A percentile compares a stretch with the other conserved stretches of the same genome.
Evolutionary conservation across 2,888 invertebrate genomes (phyloP).

Genomic region (Steinernema hermaphroditum): DNA sequence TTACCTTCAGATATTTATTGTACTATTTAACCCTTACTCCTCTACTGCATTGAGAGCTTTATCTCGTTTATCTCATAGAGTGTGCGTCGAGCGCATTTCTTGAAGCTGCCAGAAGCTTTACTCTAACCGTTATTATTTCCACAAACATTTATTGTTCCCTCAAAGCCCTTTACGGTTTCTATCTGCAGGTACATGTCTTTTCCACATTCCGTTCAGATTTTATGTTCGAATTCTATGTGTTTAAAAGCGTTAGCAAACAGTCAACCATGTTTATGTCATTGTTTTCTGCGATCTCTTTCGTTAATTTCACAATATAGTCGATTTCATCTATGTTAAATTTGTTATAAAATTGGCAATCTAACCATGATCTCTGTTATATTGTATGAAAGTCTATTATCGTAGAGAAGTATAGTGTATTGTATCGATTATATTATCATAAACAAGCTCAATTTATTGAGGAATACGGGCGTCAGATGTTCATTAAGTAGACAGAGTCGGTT

Average conservation of each 20-base stretch:
- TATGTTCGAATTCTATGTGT: background rate
- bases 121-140: background rate
- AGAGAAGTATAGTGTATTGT: background rate
- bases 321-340: background rate
- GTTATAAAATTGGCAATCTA: background rate
- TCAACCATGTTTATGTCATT: background rate
- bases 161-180: slow-evolving; percentile 17
- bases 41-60: background rate
- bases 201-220: slow-evolving; percentile 25
- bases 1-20: background rate
- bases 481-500: too few species aligned
- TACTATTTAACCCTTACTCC: background rate
- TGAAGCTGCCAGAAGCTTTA: slow-evolving; percentile 23
- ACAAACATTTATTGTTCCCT: background rate
- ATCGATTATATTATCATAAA: too few species aligned
- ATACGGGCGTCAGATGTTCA: too few species aligned
- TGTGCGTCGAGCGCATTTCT: background rate
- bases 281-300: background rate
- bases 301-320: background rate
- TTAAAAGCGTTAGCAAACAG: background rate
- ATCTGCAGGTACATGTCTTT: slow-evolving; percentile 2
- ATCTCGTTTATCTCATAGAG: background rate
- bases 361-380: background rate
- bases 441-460: too few species aligned
- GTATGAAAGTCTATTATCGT: background rate